A percentile compares a stretch with the other conserved stretches of the same genome.
Evolutionary conservation across 2,113 vertebrate genomes (phyloP).

Genomic region (Pachycephala philippinensis): DNA sequence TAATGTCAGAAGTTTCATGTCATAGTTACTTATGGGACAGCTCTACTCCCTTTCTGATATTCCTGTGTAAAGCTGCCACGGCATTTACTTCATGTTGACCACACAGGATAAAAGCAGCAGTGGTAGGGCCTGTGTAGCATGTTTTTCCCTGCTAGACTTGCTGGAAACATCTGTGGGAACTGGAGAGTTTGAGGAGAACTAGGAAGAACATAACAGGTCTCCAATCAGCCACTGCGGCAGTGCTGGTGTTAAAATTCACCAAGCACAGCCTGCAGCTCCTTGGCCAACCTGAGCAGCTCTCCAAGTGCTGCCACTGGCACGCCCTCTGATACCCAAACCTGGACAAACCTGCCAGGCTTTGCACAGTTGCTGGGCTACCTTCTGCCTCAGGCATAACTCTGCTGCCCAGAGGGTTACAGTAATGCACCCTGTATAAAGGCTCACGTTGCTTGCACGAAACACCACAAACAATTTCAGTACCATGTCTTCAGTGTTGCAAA

Average conservation of each 20-base stretch:
- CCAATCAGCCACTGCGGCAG: background rate
- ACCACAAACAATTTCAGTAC: background rate
- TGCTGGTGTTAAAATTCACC: background rate
- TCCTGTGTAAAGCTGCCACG: background rate
- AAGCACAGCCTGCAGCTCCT: background rate
- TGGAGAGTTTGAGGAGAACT: background rate
- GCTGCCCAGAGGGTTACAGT: background rate
- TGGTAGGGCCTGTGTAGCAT: background rate
- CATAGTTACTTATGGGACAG: background rate
- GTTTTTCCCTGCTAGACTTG: background rate
- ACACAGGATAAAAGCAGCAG: background rate
- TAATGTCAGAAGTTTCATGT: background rate
- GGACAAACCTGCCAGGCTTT: background rate
- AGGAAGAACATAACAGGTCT: background rate
- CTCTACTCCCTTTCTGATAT: background rate
- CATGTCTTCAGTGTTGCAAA: background rate
- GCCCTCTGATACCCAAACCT: background rate
- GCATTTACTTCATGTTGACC: background rate
- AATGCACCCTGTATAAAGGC: background rate
- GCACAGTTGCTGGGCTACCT: background rate
- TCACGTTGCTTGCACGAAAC: accelerated
- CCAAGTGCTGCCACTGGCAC: background rate
- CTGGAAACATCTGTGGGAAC: background rate
- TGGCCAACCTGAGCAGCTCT: background rate
- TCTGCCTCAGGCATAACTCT: background rate